Evolutionary conservation across 2,113 vertebrate genomes (phyloP).

Genomic region (Telmatochromis brichardi): DNA sequence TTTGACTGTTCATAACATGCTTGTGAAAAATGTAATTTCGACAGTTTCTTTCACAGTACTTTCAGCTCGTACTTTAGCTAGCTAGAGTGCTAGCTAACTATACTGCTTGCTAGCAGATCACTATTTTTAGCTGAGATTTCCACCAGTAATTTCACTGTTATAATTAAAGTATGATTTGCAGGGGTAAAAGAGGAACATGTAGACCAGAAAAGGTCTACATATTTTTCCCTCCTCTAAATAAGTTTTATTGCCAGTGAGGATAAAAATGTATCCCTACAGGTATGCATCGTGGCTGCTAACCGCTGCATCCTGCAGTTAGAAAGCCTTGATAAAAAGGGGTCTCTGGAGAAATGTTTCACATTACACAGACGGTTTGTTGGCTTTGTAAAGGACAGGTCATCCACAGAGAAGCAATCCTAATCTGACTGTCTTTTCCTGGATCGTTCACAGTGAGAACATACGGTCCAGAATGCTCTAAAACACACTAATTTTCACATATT

Average conservation of each 20-base stretch:
- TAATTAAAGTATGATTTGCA: background rate
- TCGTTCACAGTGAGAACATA: rapidly evolving
- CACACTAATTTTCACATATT: background rate
- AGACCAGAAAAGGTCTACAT: background rate
- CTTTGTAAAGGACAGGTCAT: background rate
- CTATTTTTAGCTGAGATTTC: rapidly evolving
- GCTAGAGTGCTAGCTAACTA: background rate
- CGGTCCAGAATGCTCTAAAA: background rate
- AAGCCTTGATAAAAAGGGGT: background rate
- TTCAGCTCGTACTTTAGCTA: background rate
- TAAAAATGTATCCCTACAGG: background rate
- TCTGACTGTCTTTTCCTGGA: background rate
- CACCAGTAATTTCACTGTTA: background rate
- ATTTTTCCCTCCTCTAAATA: rapidly evolving
- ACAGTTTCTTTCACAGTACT: background rate
- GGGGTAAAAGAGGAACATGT: background rate
- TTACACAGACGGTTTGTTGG: background rate
- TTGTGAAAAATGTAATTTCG: background rate
- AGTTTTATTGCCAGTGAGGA: background rate
- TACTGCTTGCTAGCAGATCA: background rate
- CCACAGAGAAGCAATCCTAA: background rate
- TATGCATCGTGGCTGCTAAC: background rate
- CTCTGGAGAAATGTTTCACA: background rate
- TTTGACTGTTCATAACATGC: background rate
- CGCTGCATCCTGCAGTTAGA: background rate